Percentiles rank a stretch among this genome's conserved stretches.
phyloP scores from a whole-genome alignment of 53 echinoderm and acorn worm genomes.

The Apostichopus leukothele region DNA sequence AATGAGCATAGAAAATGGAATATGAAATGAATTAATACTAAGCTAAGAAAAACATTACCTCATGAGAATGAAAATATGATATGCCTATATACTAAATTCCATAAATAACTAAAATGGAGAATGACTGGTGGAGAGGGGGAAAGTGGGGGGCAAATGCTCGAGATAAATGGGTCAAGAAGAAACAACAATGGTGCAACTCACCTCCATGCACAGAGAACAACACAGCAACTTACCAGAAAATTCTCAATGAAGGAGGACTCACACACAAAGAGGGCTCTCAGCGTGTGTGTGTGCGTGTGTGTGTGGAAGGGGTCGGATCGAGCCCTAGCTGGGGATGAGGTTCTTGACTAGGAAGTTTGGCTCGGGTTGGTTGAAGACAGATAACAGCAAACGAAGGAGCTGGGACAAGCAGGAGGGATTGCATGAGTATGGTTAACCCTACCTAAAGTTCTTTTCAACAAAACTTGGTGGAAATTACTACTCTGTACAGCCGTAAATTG shows the following conservation, averaged over 20 bases:
- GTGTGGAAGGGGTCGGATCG: not conserved
- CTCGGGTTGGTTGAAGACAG: slow-evolving; percentile 3
- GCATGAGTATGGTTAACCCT: too few relatives aligned
- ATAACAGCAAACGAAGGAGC: not conserved
- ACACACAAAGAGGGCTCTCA: not conserved
- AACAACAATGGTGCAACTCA: not conserved
- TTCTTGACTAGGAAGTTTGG: not conserved
- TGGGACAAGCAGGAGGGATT: not conserved
- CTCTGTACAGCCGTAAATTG: too few relatives aligned
- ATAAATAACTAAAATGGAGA: not conserved
- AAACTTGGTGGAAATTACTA: too few relatives aligned
- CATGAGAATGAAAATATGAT: too few relatives aligned
- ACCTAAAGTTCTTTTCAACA: too few relatives aligned
- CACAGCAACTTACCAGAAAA: not conserved
- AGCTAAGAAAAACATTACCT: too few relatives aligned
- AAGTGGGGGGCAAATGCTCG: not conserved
- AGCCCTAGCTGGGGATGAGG: not conserved
- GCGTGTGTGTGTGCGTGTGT: not conserved
- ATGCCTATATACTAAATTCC: too few relatives aligned
- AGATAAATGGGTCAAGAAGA: not conserved
- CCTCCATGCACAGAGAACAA: not conserved
- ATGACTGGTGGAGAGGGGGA: not conserved
- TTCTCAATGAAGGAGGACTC: not conserved
- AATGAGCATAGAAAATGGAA: too few relatives aligned
- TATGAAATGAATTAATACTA: too few relatives aligned